A percentile compares a stretch with the other conserved stretches of the same genome.
These are phyloP conservation scores for Automeris io DNA, from an alignment of 2,888 invertebrate species.

Conservation along the genomic window DNA sequence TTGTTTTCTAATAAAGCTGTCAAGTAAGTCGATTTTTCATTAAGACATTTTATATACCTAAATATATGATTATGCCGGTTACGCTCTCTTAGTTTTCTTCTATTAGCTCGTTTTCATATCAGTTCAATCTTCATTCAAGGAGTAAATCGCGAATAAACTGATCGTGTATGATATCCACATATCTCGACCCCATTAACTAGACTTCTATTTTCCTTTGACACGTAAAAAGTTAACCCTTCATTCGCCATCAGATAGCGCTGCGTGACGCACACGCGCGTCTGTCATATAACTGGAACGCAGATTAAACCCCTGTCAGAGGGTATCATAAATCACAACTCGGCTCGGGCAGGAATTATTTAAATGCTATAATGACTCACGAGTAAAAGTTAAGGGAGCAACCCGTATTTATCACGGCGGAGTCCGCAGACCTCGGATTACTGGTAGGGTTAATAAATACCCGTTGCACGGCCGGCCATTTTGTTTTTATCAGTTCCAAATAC, in stretches of 20 bases:
- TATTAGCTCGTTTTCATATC: no score
- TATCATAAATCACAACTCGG: slow-evolving; percentile 65
- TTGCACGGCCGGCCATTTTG: slow-evolving; percentile 50
- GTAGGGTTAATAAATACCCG: slow-evolving; percentile 68
- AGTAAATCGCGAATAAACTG: not conserved
- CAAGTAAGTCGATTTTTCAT: no score
- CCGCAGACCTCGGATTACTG: slow-evolving; percentile 41
- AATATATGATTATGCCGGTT: no score
- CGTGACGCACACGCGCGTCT: slow-evolving; percentile 22
- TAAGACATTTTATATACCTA: no score
- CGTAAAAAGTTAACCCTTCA: slow-evolving; percentile 26
- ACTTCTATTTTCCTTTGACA: slow-evolving; percentile 8
- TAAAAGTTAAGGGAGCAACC: slow-evolving; percentile 55
- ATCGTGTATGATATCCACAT: slow-evolving; percentile 8
- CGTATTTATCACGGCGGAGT: slow-evolving; percentile 64
- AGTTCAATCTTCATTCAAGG: not conserved
- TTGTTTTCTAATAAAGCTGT: no score
- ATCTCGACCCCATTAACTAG: slow-evolving; percentile 8
- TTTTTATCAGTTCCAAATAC: slow-evolving; percentile 63
- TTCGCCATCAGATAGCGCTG: slow-evolving; percentile 27
- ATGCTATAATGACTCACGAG: slow-evolving; percentile 73
- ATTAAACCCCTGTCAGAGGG: slow-evolving; percentile 52
- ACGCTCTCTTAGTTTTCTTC: no score
- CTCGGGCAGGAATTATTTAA: slow-evolving; percentile 70
- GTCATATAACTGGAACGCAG: slow-evolving; percentile 30